Percentiles rank a stretch among this genome's conserved stretches.
Conservation (phyloP, 2,888 invertebrate genomes). For the Tinea pellionella region DNA sequence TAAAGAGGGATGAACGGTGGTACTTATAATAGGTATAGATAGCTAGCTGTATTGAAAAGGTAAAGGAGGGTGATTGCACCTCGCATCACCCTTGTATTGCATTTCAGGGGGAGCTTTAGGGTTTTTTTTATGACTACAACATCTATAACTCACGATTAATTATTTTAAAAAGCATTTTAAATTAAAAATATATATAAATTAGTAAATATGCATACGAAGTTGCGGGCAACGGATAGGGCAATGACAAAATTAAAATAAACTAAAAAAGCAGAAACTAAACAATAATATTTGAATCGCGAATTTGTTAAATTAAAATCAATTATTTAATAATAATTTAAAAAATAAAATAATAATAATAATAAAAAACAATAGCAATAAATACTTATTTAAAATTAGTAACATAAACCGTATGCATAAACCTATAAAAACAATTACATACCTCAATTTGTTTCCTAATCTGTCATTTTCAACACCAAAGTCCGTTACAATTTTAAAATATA, state of each 20-base stretch:
- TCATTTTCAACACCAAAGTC: slow-evolving; percentile 4
- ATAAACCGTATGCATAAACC: not conserved
- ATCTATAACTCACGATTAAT: not conserved
- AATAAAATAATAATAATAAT: not conserved
- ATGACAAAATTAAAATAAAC: too few relatives aligned
- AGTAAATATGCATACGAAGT: too few relatives aligned
- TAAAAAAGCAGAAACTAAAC: not conserved
- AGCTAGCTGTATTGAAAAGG: not conserved
- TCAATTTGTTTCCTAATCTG: not conserved
- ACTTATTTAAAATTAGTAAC: not conserved
- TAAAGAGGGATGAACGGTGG: not conserved
- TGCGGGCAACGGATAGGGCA: too few relatives aligned
- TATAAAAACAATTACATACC: slow-evolving; percentile 1
- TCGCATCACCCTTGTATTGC: not conserved
- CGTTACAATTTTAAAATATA: not conserved
- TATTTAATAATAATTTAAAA: not conserved
- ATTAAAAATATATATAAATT: not conserved
- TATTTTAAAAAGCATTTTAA: not conserved
- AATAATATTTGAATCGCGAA: not conserved
- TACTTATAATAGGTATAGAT: too few relatives aligned
- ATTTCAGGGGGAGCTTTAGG: slow-evolving; percentile 11
- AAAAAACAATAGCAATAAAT: not conserved
- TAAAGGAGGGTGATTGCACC: not conserved
- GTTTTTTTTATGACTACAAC: slow-evolving; percentile 3
- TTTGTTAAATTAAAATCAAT: not conserved